Evolutionary conservation across 2,888 invertebrate species (phyloP).

Genomic region (Crossocerus cetratus): DNA sequence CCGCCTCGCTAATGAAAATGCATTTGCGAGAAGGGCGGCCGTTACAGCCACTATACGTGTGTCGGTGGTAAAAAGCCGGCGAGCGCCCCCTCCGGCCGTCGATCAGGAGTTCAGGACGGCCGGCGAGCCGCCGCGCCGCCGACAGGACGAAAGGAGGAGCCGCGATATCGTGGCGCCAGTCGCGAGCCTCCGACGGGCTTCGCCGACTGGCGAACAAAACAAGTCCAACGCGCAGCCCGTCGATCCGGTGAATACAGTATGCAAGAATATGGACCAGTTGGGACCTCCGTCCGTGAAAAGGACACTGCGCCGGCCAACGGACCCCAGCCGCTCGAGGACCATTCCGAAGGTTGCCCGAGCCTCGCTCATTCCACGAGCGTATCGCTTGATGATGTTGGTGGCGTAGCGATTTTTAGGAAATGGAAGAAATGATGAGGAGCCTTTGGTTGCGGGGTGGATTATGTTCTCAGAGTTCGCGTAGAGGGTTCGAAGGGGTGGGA

Average conservation of each 20-base stretch:
- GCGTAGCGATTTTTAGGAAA: too few relatives aligned
- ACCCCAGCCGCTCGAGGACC: slow-evolving; percentile 25
- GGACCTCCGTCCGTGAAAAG: slow-evolving; percentile 26
- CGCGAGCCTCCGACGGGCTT: slow-evolving; percentile 31
- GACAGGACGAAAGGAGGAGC: slow-evolving; percentile 18
- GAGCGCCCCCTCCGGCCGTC: slow-evolving; percentile 34
- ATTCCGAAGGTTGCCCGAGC: slow-evolving; percentile 15
- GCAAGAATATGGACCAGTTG: slow-evolving; percentile 39
- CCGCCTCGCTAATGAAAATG: neutral
- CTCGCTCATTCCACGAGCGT: neutral
- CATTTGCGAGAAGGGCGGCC: slow-evolving; percentile 13
- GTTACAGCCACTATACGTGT: slow-evolving; percentile 46
- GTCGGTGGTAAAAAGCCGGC: slow-evolving; percentile 37
- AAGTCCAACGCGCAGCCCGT: slow-evolving; percentile 20
- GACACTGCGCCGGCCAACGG: slow-evolving; percentile 12
- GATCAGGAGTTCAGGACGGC: too few relatives aligned
- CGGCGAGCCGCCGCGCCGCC: slow-evolving; percentile 27
- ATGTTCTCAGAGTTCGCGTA: too few relatives aligned
- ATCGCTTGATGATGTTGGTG: too few relatives aligned
- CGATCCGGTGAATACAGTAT: slow-evolving; percentile 31
- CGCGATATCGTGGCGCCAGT: slow-evolving; percentile 63
- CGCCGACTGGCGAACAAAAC: slow-evolving; percentile 41
- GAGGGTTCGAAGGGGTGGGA: too few relatives aligned
- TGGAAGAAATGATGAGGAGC: too few relatives aligned
- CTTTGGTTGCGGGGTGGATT: too few relatives aligned